These are phyloP conservation scores for Drosophila repletoides DNA, from an alignment of 1,140 invertebrate genomes.

Conservation along the genomic window DNA sequence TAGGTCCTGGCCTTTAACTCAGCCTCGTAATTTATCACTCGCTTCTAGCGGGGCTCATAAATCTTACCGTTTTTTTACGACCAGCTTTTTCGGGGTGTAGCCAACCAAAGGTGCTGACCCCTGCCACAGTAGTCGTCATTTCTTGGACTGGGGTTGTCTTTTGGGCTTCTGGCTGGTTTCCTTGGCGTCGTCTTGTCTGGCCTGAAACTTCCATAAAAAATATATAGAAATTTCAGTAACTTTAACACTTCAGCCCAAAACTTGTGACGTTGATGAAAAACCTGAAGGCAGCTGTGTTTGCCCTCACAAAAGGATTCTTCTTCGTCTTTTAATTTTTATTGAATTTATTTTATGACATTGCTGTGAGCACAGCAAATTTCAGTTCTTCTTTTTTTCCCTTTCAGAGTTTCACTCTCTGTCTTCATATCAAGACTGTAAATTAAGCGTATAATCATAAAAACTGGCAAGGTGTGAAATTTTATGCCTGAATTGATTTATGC, in stretches of 20 bases:
- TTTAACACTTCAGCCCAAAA: background rate
- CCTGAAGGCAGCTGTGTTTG: constrained; percentile 35
- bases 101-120: constrained; percentile 16
- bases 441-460: constrained; percentile 75
- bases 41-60: constrained; percentile 13
- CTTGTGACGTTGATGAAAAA: constrained; percentile 28
- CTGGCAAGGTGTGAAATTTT: constrained; percentile 78
- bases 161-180: background rate
- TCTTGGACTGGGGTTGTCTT: constrained; percentile 32
- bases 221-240: constrained; percentile 21
- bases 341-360: constrained; percentile 74
- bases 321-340: constrained; percentile 71
- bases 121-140: constrained; percentile 3
- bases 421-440: constrained; percentile 67
- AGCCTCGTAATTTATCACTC: constrained; percentile 20
- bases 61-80: constrained; percentile 46
- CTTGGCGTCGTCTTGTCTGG: constrained; percentile 66
- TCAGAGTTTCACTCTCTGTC: background rate
- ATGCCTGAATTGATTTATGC: constrained; percentile 74
- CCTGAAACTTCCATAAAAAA: constrained; percentile 41
- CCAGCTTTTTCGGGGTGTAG: background rate
- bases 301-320: constrained; percentile 46
- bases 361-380: constrained; percentile 58
- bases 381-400: constrained; percentile 19
- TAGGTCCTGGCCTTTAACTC: background rate